Percentiles rank a stretch among this genome's conserved stretches.
These are phyloP conservation scores for Drosophila tani DNA, from an alignment of 1,140 invertebrate genomes.

Conservation along the genomic window DNA sequence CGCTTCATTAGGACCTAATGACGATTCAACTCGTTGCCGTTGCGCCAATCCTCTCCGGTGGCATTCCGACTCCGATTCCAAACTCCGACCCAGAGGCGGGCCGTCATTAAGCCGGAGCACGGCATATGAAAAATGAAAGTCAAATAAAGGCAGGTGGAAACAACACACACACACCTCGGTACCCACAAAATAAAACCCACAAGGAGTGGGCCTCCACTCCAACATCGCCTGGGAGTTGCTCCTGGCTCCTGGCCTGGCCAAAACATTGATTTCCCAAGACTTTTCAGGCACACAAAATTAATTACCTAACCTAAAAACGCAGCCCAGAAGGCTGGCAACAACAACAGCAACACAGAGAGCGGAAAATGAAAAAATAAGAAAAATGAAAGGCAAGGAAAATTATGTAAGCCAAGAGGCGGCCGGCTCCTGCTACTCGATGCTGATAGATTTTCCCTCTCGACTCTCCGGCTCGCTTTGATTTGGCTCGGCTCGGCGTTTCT, in stretches of 20 bases:
- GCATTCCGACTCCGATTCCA: conserved; percentile 20
- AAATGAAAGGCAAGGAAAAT: conserved; percentile 33
- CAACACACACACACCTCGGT: conserved; percentile 17
- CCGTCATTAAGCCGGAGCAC: conserved; percentile 63
- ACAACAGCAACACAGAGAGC: conserved; percentile 14
- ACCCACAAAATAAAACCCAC: conserved; percentile 29
- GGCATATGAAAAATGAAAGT: conserved; percentile 77
- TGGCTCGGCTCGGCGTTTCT: conserved; percentile 31
- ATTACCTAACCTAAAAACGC: conserved; percentile 80
- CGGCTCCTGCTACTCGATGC: conserved; percentile 36
- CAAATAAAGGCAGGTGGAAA: conserved; percentile 36
- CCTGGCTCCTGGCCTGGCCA: conserved; percentile 14
- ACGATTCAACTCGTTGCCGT: conserved; percentile 40
- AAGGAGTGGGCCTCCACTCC: conserved; percentile 41
- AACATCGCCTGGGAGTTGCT: conserved; percentile 58
- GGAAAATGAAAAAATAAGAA: conserved; percentile 18
- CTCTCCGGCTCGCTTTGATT: conserved; percentile 49
- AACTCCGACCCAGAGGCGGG: conserved; percentile 51
- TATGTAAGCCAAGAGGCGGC: conserved; percentile 53
- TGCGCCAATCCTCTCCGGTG: conserved; percentile 15
- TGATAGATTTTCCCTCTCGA: conserved; percentile 58
- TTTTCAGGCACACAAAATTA: conserved; percentile 77
- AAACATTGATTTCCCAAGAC: conserved; percentile 83
- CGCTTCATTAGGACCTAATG: conserved; percentile 70
- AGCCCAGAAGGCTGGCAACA: conserved; percentile 39